phyloP scores from a whole-genome alignment of 2,888 invertebrate species.

The Tipula confusa region DNA sequence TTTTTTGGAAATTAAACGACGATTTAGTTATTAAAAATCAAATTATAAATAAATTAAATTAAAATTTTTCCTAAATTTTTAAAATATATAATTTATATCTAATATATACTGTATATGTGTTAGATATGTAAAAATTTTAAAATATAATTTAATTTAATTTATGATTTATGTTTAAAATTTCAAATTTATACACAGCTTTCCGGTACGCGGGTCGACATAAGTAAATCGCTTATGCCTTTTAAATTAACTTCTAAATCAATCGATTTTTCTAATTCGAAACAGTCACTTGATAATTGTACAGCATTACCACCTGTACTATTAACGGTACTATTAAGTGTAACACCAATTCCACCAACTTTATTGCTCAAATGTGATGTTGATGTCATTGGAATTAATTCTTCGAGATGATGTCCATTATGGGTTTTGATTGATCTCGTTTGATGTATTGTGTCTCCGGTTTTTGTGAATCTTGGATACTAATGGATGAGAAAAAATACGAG shows the following conservation, averaged over 20 bases:
- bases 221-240: constrained; percentile 29
- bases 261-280: constrained; percentile 30
- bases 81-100: constrained; percentile 12
- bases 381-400: constrained; percentile 32
- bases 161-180: neutral
- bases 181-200: constrained; percentile 31
- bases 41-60: neutral
- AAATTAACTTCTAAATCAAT: constrained; percentile 28
- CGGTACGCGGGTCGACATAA: constrained; percentile 30
- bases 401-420: constrained; percentile 27
- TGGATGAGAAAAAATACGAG: neutral
- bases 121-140: constrained; percentile 25
- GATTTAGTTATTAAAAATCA: neutral
- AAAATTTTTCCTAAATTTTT: neutral
- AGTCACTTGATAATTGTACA: neutral
- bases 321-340: neutral
- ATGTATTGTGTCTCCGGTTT: neutral
- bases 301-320: neutral
- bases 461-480: constrained; percentile 30
- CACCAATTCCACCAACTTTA: constrained; percentile 7
- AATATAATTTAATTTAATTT: neutral
- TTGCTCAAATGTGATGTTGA: constrained; percentile 14
- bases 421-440: constrained; percentile 7
- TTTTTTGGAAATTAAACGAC: neutral
- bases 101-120: neutral